Evolutionary conservation across 2,797 vertebrate species (phyloP).

Genomic region (Chrysocyon brachyurus): DNA sequence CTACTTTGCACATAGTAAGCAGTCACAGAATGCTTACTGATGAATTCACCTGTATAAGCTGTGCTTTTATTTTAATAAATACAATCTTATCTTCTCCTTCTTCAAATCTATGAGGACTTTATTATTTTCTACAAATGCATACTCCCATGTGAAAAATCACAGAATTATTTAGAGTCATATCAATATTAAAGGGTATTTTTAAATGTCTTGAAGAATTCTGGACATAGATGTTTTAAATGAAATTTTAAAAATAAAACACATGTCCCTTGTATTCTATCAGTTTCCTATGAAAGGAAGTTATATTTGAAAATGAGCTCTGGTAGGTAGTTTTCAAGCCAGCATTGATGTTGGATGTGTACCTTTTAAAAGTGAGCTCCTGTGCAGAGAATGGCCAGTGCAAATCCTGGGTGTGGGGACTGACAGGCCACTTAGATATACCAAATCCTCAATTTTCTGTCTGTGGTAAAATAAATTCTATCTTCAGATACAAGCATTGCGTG

Average conservation of each 20-base stretch:
- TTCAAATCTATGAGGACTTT: not conserved
- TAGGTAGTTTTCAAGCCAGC: not conserved
- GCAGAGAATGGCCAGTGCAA: not conserved
- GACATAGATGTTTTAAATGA: not conserved
- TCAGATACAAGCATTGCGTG: not conserved
- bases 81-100: not conserved
- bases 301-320: not conserved
- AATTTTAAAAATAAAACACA: not conserved
- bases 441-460: not conserved
- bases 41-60: not conserved
- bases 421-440: not conserved
- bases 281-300: not conserved
- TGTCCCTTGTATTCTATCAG: not conserved
- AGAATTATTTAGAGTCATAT: slow-evolving; percentile 24
- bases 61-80: slow-evolving; percentile 35
- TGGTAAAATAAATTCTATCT: not conserved
- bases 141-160: not conserved
- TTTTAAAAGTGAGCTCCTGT: not conserved
- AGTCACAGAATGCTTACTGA: not conserved
- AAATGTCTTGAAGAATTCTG: slow-evolving; percentile 8
- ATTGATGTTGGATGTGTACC: not conserved
- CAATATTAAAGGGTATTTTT: not conserved
- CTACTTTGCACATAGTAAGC: not conserved
- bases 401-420: not conserved
- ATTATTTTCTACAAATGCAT: slow-evolving; percentile 36